These are phyloP conservation scores for Drosophila pegasa DNA, from an alignment of 2,888 invertebrate genomes.

Conservation along the genomic window DNA sequence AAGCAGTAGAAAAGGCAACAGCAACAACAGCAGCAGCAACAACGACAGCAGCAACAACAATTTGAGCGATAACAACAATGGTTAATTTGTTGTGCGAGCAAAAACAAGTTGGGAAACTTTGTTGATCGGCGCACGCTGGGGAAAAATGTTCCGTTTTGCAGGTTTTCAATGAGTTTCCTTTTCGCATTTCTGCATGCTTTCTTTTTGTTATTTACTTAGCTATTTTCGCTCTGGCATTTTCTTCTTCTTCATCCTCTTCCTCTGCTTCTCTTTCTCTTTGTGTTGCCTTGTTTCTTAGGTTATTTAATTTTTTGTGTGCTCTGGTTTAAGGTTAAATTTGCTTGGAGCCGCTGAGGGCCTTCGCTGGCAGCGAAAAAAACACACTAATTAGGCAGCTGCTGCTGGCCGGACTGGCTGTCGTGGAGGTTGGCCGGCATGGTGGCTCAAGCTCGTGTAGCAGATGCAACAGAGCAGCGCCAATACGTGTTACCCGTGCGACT, in stretches of 20 bases:
- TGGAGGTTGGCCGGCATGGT: neutral
- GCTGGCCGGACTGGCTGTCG: neutral
- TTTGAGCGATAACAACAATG: constrained; percentile 18
- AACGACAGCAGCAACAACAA: constrained; percentile 25
- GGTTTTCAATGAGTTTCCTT: constrained; percentile 47
- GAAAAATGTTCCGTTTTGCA: constrained; percentile 39
- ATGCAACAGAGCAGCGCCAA: constrained; percentile 1
- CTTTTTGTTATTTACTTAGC: neutral
- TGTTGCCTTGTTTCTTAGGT: constrained; percentile 1
- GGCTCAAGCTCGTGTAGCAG: constrained; percentile 2
- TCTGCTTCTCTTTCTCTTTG: neutral
- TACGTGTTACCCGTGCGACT: constrained; percentile 5
- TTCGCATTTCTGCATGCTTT: neutral
- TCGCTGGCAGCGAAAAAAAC: constrained; percentile 14
- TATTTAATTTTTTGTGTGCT: constrained; percentile 2
- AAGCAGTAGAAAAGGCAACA: constrained; percentile 17
- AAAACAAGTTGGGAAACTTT: constrained; percentile 51
- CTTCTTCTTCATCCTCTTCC: too few species aligned
- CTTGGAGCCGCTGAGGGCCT: constrained; percentile 45
- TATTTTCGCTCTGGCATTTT: neutral
- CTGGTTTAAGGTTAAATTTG: constrained; percentile 51
- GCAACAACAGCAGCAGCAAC: constrained; percentile 7
- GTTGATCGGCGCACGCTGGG: constrained; percentile 47
- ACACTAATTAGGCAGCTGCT: constrained; percentile 12
- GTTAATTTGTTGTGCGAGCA: constrained; percentile 45